Evolutionary conservation across 2,113 vertebrate species (phyloP).

Genomic region (Collichthys lucidus): DNA sequence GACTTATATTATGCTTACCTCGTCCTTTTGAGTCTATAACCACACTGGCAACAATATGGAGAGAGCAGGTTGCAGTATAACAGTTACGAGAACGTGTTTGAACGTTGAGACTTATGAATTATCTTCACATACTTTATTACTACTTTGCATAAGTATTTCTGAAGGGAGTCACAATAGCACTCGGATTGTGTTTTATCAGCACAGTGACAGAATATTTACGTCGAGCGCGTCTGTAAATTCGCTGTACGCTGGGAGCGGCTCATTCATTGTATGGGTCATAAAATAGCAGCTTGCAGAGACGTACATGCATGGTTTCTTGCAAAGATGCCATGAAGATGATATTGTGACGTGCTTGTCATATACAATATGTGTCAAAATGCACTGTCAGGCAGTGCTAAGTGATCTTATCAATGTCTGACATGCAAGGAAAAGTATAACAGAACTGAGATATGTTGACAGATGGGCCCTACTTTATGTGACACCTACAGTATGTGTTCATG

Average conservation of each 20-base stretch:
- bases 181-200: background rate
- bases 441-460: background rate
- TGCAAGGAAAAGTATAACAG: background rate
- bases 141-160: background rate
- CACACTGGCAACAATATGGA: background rate
- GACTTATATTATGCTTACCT: background rate
- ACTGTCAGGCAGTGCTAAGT: background rate
- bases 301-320: background rate
- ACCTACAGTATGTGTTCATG: background rate
- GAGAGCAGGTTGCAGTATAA: background rate
- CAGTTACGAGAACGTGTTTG: background rate
- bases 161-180: background rate
- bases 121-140: too few relatives aligned
- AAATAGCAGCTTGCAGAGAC: slow-evolving; percentile 13
- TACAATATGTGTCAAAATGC: background rate
- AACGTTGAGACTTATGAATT: background rate
- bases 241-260: background rate
- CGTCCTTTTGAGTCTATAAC: background rate
- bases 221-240: background rate
- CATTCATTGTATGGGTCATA: background rate
- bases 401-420: slow-evolving; percentile 24
- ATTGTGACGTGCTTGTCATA: background rate
- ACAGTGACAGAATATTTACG: background rate
- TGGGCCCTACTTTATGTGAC: background rate
- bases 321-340: slow-evolving; percentile 11